Base-by-base conservation (phyloP, 2,113 vertebrate genomes). In the Natator depressus region DNA sequence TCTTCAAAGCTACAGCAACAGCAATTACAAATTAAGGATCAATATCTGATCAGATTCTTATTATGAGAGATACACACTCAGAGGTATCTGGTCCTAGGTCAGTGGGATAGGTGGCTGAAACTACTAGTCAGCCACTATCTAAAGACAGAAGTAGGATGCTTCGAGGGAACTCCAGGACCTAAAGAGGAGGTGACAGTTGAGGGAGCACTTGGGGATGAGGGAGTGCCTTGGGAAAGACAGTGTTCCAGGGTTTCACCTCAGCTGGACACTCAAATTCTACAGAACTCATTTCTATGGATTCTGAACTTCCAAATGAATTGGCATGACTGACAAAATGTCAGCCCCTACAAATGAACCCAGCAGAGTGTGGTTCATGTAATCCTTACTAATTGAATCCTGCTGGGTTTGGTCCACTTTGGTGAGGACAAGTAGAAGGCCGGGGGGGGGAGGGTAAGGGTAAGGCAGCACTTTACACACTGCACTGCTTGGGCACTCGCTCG, bases 1-100 rank as follows among this genome's bases (percentile, higher is more conserved):
- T 98, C 97, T 97, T 98, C 97, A 96, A 55, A 92, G 85, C 97
- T 97, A 97, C 98, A 97, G 97, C 98, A 98, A 98, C 97, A 97
- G 97, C 96, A 96, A 82, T 94, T 89, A 20, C 4, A 1, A 82
- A 96, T 90, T 91, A 38, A n/a, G 91, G 96, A 97, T 97, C 98
- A 75, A 92, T 97, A 97, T 95, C 96, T 93, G 97, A 96, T 92
- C 95, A 92, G 86, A 91, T 88, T 92, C 24, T 6, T 62, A 51
- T 75, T 90, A 83, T 75, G 79, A 96, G 81, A 94, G 80, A 78
- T 89, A 80, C 92, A 55, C 88, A 88, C 93, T 78, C 91, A 96
- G 17, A 24, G 3, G 88, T 49, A 82, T 75, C 91, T 69, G 94
- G 80, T 24, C 5, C 9, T 49, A 90, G 47, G 49, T 42, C 29